Evolutionary conservation across 92 coral and sea anemone genomes (phyloP), one percentile per base, ranked within the genome.

Genomic region (Umimayanthus chanpuru): DNA sequence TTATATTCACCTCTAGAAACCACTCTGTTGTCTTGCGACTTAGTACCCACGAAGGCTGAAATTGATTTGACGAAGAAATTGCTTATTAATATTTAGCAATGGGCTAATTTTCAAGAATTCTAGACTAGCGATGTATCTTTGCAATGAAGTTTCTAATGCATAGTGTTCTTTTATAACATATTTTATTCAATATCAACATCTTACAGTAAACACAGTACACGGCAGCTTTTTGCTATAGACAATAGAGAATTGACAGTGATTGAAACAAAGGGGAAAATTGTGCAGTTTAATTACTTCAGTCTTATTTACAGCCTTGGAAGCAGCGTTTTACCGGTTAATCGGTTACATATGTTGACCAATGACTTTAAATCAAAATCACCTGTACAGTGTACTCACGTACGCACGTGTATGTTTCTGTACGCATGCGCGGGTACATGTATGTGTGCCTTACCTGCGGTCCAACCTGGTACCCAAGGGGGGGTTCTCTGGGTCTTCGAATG

Each of bases 381-480:
- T 67, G 29, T 12, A 67, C 30, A 21, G 10, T 67, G 73, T 67
- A 9, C n/a, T 32, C n/a, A 1, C n/a, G 5, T 67, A 6, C 1
- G 5, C 5, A 30, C n/a, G 73, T 67, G 6, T 67, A 43, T 26
- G 9, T 72, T 9, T 32, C 16, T 71, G 76, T 71, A 16, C 29
- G 76, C 16, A 26, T 71, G 79, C 12, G 38, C 26, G 66, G 21
- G 44, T 32, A 32, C 41, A 9, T 75, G 41, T 14, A 18, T 53
- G 40, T 32, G 2, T 44, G 58, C 21, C 68, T 58, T 92, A 97
- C 99, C 99, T 97, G 90, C 99, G 92, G 82, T 97, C 98, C 58
- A 97, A 91, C 85, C 99, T 90, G 29, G 98, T 96, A 55, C 99
- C 99, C 53, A 97, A 91, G 38, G 97, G 81, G 16, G 98, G 99